Percentiles rank a stretch among this genome's conserved stretches.
Conservation (phyloP, 2,113 vertebrate genomes). For the Mormyrus iriodes region DNA sequence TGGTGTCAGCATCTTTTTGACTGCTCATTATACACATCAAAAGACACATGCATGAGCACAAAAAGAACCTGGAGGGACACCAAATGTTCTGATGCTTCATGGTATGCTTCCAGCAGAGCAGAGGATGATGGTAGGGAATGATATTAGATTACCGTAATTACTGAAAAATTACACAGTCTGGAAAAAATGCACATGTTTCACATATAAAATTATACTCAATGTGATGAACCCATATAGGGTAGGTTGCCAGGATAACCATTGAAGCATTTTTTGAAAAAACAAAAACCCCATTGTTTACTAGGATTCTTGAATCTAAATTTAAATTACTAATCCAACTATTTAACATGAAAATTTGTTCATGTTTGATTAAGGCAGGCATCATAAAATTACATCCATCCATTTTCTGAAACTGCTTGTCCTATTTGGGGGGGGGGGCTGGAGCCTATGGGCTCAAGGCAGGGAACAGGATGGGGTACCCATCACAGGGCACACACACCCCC, state of each 20-base stretch:
- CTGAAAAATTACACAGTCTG: background rate
- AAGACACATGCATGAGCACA: background rate
- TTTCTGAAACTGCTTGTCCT: background rate
- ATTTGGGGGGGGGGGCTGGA: background rate
- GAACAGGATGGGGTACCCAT: background rate
- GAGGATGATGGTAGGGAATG: background rate
- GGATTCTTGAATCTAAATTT: background rate
- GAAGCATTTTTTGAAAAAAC: background rate
- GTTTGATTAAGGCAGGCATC: background rate
- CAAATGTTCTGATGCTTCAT: background rate
- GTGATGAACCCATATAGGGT: background rate
- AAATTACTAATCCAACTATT: background rate
- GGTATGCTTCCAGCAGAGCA: background rate
- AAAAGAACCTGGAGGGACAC: background rate
- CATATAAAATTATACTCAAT: background rate
- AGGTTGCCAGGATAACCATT: background rate
- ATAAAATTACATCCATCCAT: background rate
- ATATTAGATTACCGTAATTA: background rate
- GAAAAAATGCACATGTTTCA: background rate
- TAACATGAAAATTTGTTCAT: background rate
- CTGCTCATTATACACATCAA: background rate
- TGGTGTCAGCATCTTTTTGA: background rate
- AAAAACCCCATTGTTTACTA: background rate
- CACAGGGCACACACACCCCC: background rate
- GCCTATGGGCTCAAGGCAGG: no score